phyloP scores from a whole-genome alignment of 1,140 invertebrate species.

The Macrosteles quadrilineatus region DNA sequence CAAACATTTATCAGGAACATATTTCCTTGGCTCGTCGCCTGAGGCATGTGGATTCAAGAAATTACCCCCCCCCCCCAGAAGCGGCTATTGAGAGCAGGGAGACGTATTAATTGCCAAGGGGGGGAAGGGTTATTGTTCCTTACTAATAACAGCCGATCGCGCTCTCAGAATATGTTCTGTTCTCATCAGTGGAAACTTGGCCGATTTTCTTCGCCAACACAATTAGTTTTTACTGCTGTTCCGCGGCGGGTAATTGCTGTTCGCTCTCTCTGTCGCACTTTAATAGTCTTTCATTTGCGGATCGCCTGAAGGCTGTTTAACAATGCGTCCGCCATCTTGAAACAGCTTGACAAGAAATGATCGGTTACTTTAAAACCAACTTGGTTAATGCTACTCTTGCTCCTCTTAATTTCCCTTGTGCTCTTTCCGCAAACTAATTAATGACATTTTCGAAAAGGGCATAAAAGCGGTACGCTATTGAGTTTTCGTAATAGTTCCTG shows the following conservation, averaged over 20 bases:
- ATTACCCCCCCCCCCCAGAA: slow-evolving; percentile 12
- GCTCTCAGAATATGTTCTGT: slow-evolving; percentile 21
- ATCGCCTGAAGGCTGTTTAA: slow-evolving; percentile 18
- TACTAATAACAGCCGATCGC: slow-evolving; percentile 19
- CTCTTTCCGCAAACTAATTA: too few relatives aligned
- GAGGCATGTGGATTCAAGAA: slow-evolving; percentile 26
- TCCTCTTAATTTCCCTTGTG: too few relatives aligned
- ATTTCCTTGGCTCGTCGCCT: slow-evolving; percentile 24
- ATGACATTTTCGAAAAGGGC: too few relatives aligned
- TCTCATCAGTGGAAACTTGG: slow-evolving; percentile 29
- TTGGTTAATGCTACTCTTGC: too few relatives aligned
- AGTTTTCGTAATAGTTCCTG: too few relatives aligned
- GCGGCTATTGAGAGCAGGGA: slow-evolving; percentile 9
- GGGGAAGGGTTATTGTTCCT: slow-evolving; percentile 10
- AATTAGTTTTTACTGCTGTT: slow-evolving; percentile 30
- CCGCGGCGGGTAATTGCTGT: slow-evolving; percentile 26
- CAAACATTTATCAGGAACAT: slow-evolving; percentile 24
- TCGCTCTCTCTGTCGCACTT: slow-evolving; percentile 23
- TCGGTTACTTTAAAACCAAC: slow-evolving; percentile 13
- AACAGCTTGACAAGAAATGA: slow-evolving; percentile 25
- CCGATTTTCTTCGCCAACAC: slow-evolving; percentile 29
- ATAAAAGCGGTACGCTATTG: too few relatives aligned
- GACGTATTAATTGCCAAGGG: slow-evolving; percentile 19
- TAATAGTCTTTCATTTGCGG: slow-evolving; percentile 30
- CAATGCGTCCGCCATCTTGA: slow-evolving; percentile 24